Percentiles rank a stretch among this genome's conserved stretches.
Conservation (phyloP, 2,113 vertebrate genomes). For the Corythoichthys haematopterus region DNA sequence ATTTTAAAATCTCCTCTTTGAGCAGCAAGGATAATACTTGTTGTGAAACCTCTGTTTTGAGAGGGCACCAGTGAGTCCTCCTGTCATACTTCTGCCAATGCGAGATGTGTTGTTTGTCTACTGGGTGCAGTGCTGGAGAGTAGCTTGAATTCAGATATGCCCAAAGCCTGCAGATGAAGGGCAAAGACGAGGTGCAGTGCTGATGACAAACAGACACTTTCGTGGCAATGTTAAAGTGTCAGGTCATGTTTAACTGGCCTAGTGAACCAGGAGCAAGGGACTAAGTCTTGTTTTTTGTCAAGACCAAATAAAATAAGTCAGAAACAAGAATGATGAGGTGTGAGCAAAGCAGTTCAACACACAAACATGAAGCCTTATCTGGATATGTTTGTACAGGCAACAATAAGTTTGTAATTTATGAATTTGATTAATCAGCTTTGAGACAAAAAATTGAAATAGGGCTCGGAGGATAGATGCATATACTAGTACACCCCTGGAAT, state of each 20-base stretch:
- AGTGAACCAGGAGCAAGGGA: conserved; percentile 10
- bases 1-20: conserved; percentile 19
- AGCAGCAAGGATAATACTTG: conserved; percentile 6
- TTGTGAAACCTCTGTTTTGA: conserved; percentile 7
- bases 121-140: conserved; percentile 23
- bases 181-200: conserved; percentile 19
- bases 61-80: conserved; percentile 7
- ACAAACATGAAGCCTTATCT: neutral
- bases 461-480: too few relatives aligned
- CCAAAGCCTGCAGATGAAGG: conserved; percentile 19
- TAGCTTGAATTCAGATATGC: conserved; percentile 28
- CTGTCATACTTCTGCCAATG: conserved; percentile 10
- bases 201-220: conserved; percentile 21
- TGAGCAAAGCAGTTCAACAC: neutral
- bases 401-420: too few relatives aligned
- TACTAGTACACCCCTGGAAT: too few relatives aligned
- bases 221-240: conserved; percentile 6
- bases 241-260: conserved; percentile 22
- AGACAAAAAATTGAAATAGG: too few relatives aligned
- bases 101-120: conserved; percentile 15
- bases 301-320: neutral
- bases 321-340: neutral
- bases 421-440: too few relatives aligned
- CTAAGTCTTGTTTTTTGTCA: conserved; percentile 1
- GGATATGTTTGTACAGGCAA: too few relatives aligned